Base-by-base conservation (phyloP, 2,888 invertebrate species). In the Tortricodes alternella region DNA sequence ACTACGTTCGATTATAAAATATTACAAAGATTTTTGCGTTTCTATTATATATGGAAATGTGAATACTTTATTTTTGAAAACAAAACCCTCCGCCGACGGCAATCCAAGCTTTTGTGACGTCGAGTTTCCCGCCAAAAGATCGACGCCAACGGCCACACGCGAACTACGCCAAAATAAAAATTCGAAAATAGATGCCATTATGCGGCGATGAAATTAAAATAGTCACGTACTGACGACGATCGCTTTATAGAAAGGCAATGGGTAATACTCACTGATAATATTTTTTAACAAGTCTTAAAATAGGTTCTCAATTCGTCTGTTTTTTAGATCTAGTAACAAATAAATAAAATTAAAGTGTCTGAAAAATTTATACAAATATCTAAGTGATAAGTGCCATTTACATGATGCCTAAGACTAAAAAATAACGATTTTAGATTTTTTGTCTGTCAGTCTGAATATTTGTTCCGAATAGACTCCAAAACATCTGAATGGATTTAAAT, bases 101-200 rank as follows among this genome's bases (percentile, higher is more conserved):
- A 68, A 70, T 67, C 80, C 67, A 63, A 73, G 71, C 75, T 74
- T 78, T 78, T 84, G 75, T 81, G 78, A 74, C 74, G 68, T 66
- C 76, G 63, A 66, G 61, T 85, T 87, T 87, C 84, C 89, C 88
- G 89, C 89, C 88, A 88, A 88, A 88, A 85, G 74, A 75, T 69
- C 74, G 73, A 72, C 70, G 66, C 65, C 62, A 64, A 65, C 80
- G 85, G 89, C 90, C 90, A 90, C 90, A 89, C 90, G 87, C 89
- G 87, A 89, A 89, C 89, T 80, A 81, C 83, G 86, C 88, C 79
- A 85, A 89, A 90, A 90, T 90, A 90, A 90, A 88, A 88, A 80
- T 68, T 85, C 83, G 46, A 82, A 90, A 90, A 90, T 90, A 90
- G 85, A 86, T 76, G 72, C 80, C 64, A 69, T 73, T 64, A 69